Conservation (phyloP, 2,113 vertebrate genomes). For the Hippocampus guttulatus region DNA sequence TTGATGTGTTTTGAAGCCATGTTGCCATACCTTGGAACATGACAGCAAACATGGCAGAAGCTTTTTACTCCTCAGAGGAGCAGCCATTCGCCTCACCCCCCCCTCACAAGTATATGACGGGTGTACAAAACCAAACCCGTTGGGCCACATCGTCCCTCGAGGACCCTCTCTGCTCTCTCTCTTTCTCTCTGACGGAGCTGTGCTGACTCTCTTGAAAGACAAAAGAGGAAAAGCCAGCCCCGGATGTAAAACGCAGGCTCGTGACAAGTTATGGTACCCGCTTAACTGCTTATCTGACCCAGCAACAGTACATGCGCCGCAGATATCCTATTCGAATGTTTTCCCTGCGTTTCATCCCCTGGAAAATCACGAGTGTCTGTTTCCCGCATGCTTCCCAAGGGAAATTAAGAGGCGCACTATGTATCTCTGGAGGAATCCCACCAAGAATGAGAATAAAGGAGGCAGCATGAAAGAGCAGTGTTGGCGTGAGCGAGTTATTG, state of each 20-base stretch:
- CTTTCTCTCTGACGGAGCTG: slow-evolving; percentile 31
- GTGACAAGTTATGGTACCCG: slow-evolving; percentile 62
- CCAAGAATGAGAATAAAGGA: slow-evolving; percentile 73
- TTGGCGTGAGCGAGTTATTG: slow-evolving; percentile 72
- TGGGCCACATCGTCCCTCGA: slow-evolving; percentile 59
- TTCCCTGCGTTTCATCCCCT: slow-evolving; percentile 68
- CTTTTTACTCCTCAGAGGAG: slow-evolving; percentile 69
- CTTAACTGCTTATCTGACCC: slow-evolving; percentile 65
- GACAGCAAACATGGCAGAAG: slow-evolving; percentile 75
- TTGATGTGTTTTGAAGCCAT: slow-evolving; percentile 74
- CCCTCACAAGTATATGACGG: slow-evolving; percentile 69
- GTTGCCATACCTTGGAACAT: slow-evolving; percentile 71
- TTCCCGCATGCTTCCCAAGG: slow-evolving; percentile 71
- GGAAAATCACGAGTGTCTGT: slow-evolving; percentile 74
- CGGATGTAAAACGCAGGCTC: slow-evolving; percentile 37
- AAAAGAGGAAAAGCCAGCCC: slow-evolving; percentile 47
- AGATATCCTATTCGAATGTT: slow-evolving; percentile 63
- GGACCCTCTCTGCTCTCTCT: slow-evolving; percentile 46
- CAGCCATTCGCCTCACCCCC: slow-evolving; percentile 68
- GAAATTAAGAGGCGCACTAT: slow-evolving; percentile 78
- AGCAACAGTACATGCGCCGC: slow-evolving; percentile 51
- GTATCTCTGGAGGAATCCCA: slow-evolving; percentile 69
- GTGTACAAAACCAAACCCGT: slow-evolving; percentile 68
- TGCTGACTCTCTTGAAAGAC: slow-evolving; percentile 42
- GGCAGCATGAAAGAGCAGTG: slow-evolving; percentile 69